A percentile compares a stretch with the other conserved stretches of the same genome.
phyloP scores from a whole-genome alignment of 2,113 vertebrate species.

The Oncorhynchus nerka region DNA sequence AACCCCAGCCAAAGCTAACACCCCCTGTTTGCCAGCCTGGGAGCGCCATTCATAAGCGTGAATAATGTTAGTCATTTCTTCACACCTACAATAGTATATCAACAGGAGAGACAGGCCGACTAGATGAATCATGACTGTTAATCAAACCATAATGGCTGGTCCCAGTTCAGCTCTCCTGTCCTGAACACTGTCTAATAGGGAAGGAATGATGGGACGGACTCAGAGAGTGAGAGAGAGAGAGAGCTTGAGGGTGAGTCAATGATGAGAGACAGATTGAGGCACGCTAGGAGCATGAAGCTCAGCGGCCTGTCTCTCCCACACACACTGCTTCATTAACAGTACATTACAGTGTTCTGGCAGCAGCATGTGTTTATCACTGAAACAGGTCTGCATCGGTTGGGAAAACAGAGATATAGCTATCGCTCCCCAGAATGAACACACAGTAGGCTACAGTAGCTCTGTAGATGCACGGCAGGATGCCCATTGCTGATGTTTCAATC shows the following conservation, averaged over 20 bases:
- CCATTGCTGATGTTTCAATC: not conserved
- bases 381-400: not conserved
- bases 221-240: not conserved
- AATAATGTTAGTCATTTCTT: slow-evolving; percentile 5
- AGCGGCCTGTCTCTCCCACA: too few species aligned
- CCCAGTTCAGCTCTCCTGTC: slow-evolving; percentile 25
- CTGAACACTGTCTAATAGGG: slow-evolving; percentile 21
- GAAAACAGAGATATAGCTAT: not conserved
- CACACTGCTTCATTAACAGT: not conserved
- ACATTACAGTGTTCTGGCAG: not conserved
- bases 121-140: slow-evolving; percentile 12
- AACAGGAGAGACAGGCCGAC: slow-evolving; percentile 16
- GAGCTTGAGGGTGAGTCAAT: not conserved
- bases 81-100: slow-evolving; percentile 1
- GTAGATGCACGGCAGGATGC: not conserved
- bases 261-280: slow-evolving; percentile 14
- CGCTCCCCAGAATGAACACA: not conserved
- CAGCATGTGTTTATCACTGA: not conserved
- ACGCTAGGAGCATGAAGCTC: not conserved
- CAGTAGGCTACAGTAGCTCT: not conserved
- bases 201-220: slow-evolving; percentile 29
- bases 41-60: not conserved
- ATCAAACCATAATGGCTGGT: slow-evolving; percentile 26
- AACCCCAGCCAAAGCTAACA: slow-evolving; percentile 34
- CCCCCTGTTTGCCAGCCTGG: not conserved